Base-by-base conservation (phyloP, 2,888 invertebrate species). In the Lasiommata megera region DNA sequence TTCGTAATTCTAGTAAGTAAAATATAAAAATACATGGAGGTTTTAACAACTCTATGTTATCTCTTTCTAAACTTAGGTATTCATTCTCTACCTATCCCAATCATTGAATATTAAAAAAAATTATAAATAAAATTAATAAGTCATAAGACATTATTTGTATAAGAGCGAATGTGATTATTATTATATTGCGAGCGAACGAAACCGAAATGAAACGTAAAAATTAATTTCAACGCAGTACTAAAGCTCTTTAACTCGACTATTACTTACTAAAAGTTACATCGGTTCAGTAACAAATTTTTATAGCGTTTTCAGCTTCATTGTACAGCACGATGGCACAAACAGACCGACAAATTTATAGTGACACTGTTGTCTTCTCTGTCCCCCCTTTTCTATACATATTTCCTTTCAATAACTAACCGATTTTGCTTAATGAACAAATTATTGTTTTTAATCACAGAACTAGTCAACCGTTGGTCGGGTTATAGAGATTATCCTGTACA, bases 111-210 rank as follows among this genome's bases (percentile, higher is more conserved):
- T 43, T 23, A 16, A 9, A 6, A 47, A 31, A 6, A 2, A 40
- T 16, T 16, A 14, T n/a, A 31, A 31, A 31, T 16, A 46, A 48
- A 18, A 48, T n/a, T 36, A 34, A 18, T 17, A 37, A 36, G 11
- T 36, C 37, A 18, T 37, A 37, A 38, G 37, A 50, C 50, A 50
- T 23, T 36, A 53, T 12, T 23, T 16, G 41, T 40, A 40, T 18
- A 18, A 31, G 23, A n/a, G 53, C 46, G 41, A 43, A 37, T 44
- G 38, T 44, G 46, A 47, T 48, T 41, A 18, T 47, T 23, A 37
- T 16, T 28, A 44, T 23, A 34, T 50, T 51, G 38, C 52, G 47
- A 56, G 23, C 60, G 60, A 56, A 60, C 56, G 56, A 60, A 52
- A 53, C 29, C 37, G 41, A 60, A 52, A 50, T 51, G 37, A 31